A percentile compares a stretch with the other conserved stretches of the same genome.
Evolutionary conservation across 2,113 vertebrate species (phyloP).

Genomic region (Ornithorhynchus anatinus): DNA sequence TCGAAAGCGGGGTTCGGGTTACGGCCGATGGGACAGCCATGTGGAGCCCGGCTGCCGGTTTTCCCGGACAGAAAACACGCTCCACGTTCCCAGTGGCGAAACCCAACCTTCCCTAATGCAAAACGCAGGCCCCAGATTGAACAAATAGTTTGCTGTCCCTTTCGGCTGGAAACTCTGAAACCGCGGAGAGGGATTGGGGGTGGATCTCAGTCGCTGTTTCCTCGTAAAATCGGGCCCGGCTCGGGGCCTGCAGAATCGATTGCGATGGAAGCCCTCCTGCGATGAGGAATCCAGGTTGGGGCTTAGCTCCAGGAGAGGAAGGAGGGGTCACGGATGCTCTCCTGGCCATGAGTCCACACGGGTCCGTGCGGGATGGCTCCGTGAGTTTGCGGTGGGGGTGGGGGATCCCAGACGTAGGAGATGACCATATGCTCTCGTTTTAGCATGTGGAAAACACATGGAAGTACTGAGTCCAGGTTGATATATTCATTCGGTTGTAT

Average conservation of each 20-base stretch:
- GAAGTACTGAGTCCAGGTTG: too few relatives aligned
- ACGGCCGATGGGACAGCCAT: constrained; percentile 13
- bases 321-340: not conserved
- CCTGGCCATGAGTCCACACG: not conserved
- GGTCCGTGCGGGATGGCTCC: not conserved
- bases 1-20: constrained; percentile 6
- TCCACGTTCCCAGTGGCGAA: constrained; percentile 37
- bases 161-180: not conserved
- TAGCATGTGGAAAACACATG: too few relatives aligned
- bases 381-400: too few relatives aligned
- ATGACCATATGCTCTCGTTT: too few relatives aligned
- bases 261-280: not conserved
- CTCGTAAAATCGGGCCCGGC: not conserved
- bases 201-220: constrained; percentile 5
- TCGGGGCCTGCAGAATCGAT: not conserved
- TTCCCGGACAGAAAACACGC: constrained; percentile 24
- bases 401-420: too few relatives aligned
- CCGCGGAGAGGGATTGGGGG: not conserved
- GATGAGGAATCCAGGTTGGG: not conserved
- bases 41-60: not conserved
- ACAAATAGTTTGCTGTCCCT: constrained; percentile 18
- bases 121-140: constrained; percentile 29
- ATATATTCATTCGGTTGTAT: too few relatives aligned
- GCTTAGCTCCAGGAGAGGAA: not conserved
- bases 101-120: constrained; percentile 26